A percentile compares a stretch with the other conserved stretches of the same genome.
Evolutionary conservation across 2,797 vertebrate species (phyloP).

Genomic region (Neopelma chrysocephalum): DNA sequence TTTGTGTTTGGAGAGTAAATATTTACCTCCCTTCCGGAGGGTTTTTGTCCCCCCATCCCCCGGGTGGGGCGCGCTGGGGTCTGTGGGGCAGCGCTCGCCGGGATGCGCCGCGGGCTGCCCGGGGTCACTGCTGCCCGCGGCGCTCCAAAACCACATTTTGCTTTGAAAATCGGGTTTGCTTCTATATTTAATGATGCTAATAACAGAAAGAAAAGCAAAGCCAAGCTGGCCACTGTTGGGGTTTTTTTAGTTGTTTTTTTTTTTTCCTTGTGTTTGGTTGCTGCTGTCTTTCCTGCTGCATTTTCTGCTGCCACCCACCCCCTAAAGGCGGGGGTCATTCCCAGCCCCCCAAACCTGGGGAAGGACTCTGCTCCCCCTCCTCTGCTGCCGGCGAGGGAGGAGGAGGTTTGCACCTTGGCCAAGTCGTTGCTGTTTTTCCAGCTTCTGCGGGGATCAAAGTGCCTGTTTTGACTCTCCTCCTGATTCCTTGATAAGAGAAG

Average conservation of each 20-base stretch:
- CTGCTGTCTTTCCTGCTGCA: background rate
- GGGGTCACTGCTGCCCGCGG: background rate
- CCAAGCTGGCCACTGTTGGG: background rate
- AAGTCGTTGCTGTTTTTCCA: background rate
- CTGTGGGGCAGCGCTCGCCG: background rate
- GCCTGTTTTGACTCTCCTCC: background rate
- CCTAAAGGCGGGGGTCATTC: background rate
- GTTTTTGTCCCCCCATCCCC: background rate
- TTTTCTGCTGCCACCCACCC: accelerated
- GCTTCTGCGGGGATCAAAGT: background rate
- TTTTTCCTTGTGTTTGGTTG: background rate
- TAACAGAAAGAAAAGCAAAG: background rate
- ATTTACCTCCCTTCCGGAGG: background rate
- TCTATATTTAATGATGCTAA: background rate
- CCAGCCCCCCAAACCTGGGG: background rate
- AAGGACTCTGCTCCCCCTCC: background rate
- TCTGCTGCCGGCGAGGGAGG: background rate
- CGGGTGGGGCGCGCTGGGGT: background rate
- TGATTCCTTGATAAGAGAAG: background rate
- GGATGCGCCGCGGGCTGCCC: background rate
- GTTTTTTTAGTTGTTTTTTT: background rate
- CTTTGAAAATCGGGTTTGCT: background rate
- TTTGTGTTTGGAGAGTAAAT: constrained; percentile 38
- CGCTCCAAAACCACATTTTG: accelerated
- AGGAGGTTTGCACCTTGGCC: background rate